These are phyloP conservation scores for Athrips mouffetella DNA, from an alignment of 2,888 invertebrate genomes.

Conservation along the genomic window DNA sequence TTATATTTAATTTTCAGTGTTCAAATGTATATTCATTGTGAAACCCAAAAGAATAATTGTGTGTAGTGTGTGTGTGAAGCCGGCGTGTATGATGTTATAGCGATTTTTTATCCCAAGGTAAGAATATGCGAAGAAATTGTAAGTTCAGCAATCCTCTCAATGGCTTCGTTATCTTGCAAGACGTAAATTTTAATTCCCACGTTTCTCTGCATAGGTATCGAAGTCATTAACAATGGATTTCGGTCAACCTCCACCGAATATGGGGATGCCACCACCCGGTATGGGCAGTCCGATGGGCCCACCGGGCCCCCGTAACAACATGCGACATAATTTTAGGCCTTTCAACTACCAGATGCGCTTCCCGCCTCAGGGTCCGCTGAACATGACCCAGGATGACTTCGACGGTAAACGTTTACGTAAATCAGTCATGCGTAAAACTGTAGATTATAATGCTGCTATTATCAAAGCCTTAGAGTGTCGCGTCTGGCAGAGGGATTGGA, in stretches of 20 bases:
- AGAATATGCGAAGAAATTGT: constrained; percentile 32
- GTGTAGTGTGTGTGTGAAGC: constrained; percentile 45
- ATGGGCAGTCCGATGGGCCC: constrained; percentile 52
- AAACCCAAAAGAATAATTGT: constrained; percentile 33
- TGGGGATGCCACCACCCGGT: constrained; percentile 66
- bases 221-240: constrained; percentile 70
- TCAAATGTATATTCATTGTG: constrained; percentile 40
- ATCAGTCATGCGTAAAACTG: constrained; percentile 98
- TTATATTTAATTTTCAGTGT: constrained; percentile 41
- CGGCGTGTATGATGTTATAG: constrained; percentile 61
- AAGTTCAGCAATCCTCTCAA: constrained; percentile 6
- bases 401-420: constrained; percentile 97
- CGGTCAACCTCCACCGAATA: constrained; percentile 68
- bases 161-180: constrained; percentile 23
- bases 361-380: constrained; percentile 78
- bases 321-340: constrained; percentile 71
- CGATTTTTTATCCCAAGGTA: constrained; percentile 56
- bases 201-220: constrained; percentile 71
- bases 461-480: constrained; percentile 95
- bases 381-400: constrained; percentile 91
- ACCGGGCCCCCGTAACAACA: constrained; percentile 65
- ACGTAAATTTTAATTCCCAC: constrained; percentile 44
- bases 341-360: constrained; percentile 73
- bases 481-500: constrained; percentile 95
- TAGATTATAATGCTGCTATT: constrained; percentile 97